Evolutionary conservation across 2,888 invertebrate genomes (phyloP).

Genomic region (Amphipyra berbera): DNA sequence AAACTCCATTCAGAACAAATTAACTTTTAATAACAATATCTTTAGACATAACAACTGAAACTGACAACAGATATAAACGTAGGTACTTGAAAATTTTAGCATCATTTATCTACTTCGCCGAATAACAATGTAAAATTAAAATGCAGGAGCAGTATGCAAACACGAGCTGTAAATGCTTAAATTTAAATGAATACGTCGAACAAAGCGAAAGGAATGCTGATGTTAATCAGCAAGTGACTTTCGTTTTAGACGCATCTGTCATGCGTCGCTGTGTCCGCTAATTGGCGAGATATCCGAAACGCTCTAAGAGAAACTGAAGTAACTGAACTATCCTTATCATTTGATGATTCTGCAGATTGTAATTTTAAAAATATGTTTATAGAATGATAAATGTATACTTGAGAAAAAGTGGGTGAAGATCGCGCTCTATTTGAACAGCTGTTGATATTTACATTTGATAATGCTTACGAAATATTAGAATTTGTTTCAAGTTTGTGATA

Average conservation of each 20-base stretch:
- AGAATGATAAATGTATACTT: slow-evolving; percentile 34
- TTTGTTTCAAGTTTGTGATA: slow-evolving; percentile 17
- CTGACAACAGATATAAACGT: slow-evolving; percentile 2
- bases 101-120: slow-evolving; percentile 12
- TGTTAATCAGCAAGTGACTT: slow-evolving; percentile 58
- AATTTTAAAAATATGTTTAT: slow-evolving; percentile 19
- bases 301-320: slow-evolving; percentile 53
- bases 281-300: slow-evolving; percentile 60
- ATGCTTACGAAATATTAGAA: slow-evolving; percentile 8
- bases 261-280: slow-evolving; percentile 62
- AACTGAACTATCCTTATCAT: slow-evolving; percentile 37
- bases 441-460: slow-evolving; percentile 26
- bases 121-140: slow-evolving; percentile 32
- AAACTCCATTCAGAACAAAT: too few relatives aligned
- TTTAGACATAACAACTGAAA: slow-evolving; percentile 9
- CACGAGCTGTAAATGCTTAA: slow-evolving; percentile 31
- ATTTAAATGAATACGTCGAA: slow-evolving; percentile 50
- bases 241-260: slow-evolving; percentile 62
- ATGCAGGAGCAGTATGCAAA: slow-evolving; percentile 32
- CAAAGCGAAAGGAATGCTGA: slow-evolving; percentile 56
- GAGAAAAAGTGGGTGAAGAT: slow-evolving; percentile 50
- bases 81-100: neutral
- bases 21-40: too few relatives aligned
- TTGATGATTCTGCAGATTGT: slow-evolving; percentile 23
- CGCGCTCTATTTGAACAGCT: slow-evolving; percentile 31